phyloP scores from a whole-genome alignment of 2,888 invertebrate species.

The Cancer borealis region DNA sequence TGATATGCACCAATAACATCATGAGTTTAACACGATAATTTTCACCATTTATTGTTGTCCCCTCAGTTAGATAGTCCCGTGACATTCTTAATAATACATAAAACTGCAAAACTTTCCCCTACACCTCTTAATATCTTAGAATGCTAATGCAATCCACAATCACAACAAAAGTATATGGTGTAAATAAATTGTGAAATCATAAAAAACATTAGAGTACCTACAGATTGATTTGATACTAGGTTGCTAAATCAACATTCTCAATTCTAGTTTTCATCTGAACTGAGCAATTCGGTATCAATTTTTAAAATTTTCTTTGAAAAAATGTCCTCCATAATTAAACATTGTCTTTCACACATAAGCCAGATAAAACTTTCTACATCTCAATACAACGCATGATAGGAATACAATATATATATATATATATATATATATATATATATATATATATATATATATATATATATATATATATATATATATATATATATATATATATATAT shows the following conservation, averaged over 20 bases:
- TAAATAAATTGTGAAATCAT: background rate
- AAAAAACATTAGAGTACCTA: background rate
- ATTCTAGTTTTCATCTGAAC: background rate
- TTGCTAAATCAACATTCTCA: background rate
- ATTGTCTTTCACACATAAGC: background rate
- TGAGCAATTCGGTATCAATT: background rate
- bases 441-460: no score
- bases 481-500: no score
- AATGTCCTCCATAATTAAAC: background rate
- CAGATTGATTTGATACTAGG: background rate
- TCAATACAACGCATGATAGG: background rate
- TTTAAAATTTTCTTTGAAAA: background rate
- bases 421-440: no score
- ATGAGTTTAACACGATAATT: background rate
- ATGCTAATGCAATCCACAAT: background rate
- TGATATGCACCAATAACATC: constrained; percentile 15
- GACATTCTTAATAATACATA: background rate
- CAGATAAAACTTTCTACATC: background rate
- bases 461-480: no score
- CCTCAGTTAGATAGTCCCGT: background rate
- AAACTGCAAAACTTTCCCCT: background rate
- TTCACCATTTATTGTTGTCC: background rate
- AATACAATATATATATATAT: constrained; percentile 10
- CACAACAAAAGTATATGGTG: background rate
- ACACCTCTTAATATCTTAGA: background rate